Evolutionary conservation across 1,140 invertebrate genomes (phyloP).

Genomic region (Brachionus angularis): DNA sequence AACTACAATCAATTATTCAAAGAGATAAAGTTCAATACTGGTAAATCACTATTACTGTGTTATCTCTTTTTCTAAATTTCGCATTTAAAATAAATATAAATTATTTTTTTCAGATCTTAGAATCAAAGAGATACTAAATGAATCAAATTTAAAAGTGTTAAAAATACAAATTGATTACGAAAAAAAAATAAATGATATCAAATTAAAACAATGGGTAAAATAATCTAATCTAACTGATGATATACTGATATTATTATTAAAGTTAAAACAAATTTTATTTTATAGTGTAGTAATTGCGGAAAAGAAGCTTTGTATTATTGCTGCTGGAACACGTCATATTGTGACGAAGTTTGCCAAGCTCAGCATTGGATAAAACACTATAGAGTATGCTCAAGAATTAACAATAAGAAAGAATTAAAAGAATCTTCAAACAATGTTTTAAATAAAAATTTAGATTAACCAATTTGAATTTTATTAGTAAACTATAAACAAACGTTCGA

Average conservation of each 20-base stretch:
- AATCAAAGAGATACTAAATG: constrained; percentile 11
- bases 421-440: not conserved
- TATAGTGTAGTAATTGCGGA: constrained; percentile 71
- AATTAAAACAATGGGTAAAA: constrained; percentile 72
- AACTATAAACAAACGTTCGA: too few relatives aligned
- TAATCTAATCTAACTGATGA: too few relatives aligned
- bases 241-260: constrained; percentile 20
- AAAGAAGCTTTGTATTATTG: constrained; percentile 84
- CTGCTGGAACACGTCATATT: constrained; percentile 91
- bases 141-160: constrained; percentile 33
- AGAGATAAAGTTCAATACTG: constrained; percentile 25
- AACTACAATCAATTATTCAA: constrained; percentile 3
- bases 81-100: too few relatives aligned
- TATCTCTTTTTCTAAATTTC: too few relatives aligned
- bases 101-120: not conserved
- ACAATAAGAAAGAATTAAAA: too few relatives aligned
- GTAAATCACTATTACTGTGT: too few relatives aligned
- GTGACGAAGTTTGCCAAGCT: constrained; percentile 72
- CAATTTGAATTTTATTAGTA: too few relatives aligned
- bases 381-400: constrained; percentile 58
- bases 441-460: not conserved
- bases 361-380: constrained; percentile 62
- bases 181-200: constrained; percentile 69
- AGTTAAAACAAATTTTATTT: not conserved
- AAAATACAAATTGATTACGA: constrained; percentile 65